Percentiles rank a stretch among this genome's conserved stretches.
Conservation (phyloP, 1,140 invertebrate species). For the Anastrepha ludens region DNA sequence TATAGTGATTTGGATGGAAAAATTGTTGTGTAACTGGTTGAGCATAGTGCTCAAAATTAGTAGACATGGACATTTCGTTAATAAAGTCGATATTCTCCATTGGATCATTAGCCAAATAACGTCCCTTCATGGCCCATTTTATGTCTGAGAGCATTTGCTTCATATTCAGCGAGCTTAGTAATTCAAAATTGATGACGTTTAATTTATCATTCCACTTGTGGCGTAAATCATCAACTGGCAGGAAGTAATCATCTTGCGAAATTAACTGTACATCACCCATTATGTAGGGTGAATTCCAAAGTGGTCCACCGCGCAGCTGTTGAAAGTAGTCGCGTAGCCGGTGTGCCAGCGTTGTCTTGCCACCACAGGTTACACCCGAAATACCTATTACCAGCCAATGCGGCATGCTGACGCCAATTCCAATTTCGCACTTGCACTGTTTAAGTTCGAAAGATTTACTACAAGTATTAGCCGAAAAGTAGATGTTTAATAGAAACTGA, state of each 20-base stretch:
- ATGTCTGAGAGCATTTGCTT: conserved; percentile 78
- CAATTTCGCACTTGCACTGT: neutral
- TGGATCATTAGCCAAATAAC: conserved; percentile 54
- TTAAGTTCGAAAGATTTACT: neutral
- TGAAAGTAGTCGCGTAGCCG: conserved; percentile 76
- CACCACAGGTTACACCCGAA: conserved; percentile 85
- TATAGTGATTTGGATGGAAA: conserved; percentile 57
- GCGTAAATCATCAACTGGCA: conserved; percentile 79
- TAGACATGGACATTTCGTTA: conserved; percentile 55
- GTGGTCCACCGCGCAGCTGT: conserved; percentile 60
- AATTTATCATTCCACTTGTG: conserved; percentile 80
- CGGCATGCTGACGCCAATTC: conserved; percentile 63
- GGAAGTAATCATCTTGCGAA: conserved; percentile 87
- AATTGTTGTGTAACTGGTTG: conserved; percentile 52
- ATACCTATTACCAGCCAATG: conserved; percentile 84
- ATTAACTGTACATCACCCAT: conserved; percentile 78
- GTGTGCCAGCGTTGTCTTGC: conserved; percentile 85
- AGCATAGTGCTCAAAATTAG: conserved; percentile 70
- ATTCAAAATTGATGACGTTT: conserved; percentile 87
- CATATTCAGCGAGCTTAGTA: conserved; percentile 85
- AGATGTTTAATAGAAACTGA: neutral
- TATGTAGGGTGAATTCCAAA: conserved; percentile 67
- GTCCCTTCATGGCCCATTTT: conserved; percentile 65
- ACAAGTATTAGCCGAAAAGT: neutral
- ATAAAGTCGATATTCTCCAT: conserved; percentile 56